Percentiles rank a stretch among this genome's conserved stretches.
Conservation (phyloP, 2,888 invertebrate species). For the Tachina lurida region DNA sequence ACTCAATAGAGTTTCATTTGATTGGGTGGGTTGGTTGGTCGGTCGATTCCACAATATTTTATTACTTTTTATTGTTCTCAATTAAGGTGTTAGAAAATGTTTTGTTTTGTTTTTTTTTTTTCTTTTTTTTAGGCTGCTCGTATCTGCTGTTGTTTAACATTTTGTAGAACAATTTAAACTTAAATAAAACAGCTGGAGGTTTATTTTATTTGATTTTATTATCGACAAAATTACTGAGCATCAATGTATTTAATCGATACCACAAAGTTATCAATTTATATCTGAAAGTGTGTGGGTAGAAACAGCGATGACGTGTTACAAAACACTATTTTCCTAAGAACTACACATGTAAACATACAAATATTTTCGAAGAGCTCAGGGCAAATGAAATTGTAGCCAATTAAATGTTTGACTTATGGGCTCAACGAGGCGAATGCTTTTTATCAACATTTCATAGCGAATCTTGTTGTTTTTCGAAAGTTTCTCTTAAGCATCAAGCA, state of each 20-base stretch:
- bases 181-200: slow-evolving; percentile 70
- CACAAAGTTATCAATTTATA: slow-evolving; percentile 50
- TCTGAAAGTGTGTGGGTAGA: background rate
- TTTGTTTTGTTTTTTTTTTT: slow-evolving; percentile 4
- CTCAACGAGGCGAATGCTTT: background rate
- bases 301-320: background rate
- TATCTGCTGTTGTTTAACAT: slow-evolving; percentile 11
- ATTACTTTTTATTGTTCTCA: slow-evolving; percentile 44
- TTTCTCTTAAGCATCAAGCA: too few relatives aligned
- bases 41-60: slow-evolving; percentile 34
- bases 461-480: too few relatives aligned
- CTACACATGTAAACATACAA: background rate
- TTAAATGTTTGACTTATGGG: background rate
- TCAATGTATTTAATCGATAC: slow-evolving; percentile 42
- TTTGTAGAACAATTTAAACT: slow-evolving; percentile 38
- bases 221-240: slow-evolving; percentile 58
- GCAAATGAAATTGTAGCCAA: background rate
- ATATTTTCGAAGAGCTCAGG: background rate
- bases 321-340: background rate
- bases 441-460: background rate
- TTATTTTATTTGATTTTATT: slow-evolving; percentile 65
- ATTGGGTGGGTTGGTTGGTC: slow-evolving; percentile 1
- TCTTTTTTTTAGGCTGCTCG: slow-evolving; percentile 7
- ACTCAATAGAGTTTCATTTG: slow-evolving; percentile 32
- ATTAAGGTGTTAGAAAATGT: slow-evolving; percentile 55